Evolutionary conservation across 2,888 invertebrate species (phyloP).

Genomic region (Agonopterix heracliana): DNA sequence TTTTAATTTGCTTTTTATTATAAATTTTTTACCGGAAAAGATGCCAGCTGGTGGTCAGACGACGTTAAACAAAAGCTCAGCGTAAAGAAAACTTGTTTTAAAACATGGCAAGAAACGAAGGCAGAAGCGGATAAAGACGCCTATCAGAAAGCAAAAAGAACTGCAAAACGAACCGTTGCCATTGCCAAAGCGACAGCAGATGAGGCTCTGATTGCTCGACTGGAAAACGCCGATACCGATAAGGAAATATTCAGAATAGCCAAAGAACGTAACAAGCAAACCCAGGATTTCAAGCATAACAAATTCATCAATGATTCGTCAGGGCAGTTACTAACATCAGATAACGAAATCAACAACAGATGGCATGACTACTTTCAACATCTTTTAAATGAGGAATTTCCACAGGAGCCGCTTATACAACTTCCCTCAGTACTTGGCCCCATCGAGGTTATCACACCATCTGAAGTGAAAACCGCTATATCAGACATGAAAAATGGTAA

Average conservation of each 20-base stretch:
- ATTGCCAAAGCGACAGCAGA: background rate
- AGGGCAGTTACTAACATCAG: background rate
- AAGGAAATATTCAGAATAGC: background rate
- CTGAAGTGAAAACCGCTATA: background rate
- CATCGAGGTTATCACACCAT: background rate
- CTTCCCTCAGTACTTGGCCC: background rate
- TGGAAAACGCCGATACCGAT: background rate
- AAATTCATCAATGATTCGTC: background rate
- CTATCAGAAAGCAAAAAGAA: background rate
- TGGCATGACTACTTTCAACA: background rate
- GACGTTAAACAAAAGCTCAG: background rate
- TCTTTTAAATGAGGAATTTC: background rate
- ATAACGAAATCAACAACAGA: background rate
- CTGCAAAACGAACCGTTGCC: background rate
- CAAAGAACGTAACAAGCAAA: background rate
- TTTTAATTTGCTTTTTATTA: too few relatives aligned
- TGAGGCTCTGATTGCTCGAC: background rate
- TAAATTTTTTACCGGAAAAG: too few relatives aligned
- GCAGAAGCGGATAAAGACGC: conserved; percentile 6
- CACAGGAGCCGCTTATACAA: background rate
- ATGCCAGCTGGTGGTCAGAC: too few relatives aligned
- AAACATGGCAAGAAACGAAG: too few relatives aligned
- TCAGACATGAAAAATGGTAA: background rate
- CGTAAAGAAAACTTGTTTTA: background rate
- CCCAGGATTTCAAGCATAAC: background rate